A percentile compares a stretch with the other conserved stretches of the same genome.
These are phyloP conservation scores for Galleria mellonella DNA, from an alignment of 1,140 invertebrate genomes.

Conservation along the genomic window DNA sequence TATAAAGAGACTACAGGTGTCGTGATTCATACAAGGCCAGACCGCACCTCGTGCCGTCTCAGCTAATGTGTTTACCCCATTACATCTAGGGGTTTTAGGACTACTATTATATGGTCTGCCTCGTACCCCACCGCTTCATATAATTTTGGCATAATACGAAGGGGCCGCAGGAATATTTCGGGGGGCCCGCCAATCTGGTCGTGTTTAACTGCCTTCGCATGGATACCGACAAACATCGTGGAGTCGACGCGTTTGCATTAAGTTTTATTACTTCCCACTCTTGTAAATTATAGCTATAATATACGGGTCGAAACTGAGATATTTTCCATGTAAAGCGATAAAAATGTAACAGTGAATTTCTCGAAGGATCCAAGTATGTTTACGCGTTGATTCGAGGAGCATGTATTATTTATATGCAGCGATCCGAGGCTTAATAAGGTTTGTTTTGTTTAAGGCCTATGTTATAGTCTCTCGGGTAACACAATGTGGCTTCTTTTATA, in stretches of 20 bases:
- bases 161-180: neutral
- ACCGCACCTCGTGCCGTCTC: constrained; percentile 20
- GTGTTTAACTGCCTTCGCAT: constrained; percentile 25
- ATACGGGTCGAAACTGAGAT: constrained; percentile 36
- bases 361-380: constrained; percentile 21
- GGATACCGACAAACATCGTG: constrained; percentile 54
- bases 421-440: neutral
- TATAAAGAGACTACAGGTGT: constrained; percentile 48
- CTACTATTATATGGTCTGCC: constrained; percentile 18
- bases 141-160: neutral
- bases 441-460: constrained; percentile 3
- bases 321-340: constrained; percentile 42
- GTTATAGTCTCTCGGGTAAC: neutral
- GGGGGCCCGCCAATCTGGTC: constrained; percentile 25
- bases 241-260: constrained; percentile 53
- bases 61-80: constrained; percentile 55
- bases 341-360: constrained; percentile 28
- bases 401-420: constrained; percentile 4
- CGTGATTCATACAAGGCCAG: constrained; percentile 33
- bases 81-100: constrained; percentile 32
- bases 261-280: constrained; percentile 62
- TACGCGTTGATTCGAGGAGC: constrained; percentile 10
- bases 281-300: constrained; percentile 60
- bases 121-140: constrained; percentile 3
- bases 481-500: too few relatives aligned